Conservation (phyloP, 2,888 invertebrate species). For the Cheilosia impressa region DNA sequence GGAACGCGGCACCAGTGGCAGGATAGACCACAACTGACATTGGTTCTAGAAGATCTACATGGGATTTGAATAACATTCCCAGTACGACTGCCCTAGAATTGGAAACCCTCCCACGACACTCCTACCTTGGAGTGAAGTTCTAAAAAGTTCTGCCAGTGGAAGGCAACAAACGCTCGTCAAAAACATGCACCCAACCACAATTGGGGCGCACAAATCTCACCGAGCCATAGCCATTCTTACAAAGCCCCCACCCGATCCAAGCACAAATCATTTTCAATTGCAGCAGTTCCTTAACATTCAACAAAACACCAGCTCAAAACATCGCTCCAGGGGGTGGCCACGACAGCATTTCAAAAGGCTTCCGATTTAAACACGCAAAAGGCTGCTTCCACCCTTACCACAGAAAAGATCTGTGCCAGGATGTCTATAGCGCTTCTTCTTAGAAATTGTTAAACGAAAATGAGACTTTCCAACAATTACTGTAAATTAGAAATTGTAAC, state of each 20-base stretch:
- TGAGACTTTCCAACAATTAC: neutral
- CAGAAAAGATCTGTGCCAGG: neutral
- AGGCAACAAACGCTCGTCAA: no score
- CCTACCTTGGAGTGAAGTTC: no score
- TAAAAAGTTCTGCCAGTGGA: no score
- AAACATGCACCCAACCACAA: no score
- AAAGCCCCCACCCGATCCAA: neutral
- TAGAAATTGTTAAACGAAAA: neutral
- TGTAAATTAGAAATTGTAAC: slow-evolving; percentile 1
- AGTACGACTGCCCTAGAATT: no score
- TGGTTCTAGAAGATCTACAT: no score
- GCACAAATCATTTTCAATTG: slow-evolving; percentile 9
- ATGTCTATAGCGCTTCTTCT: neutral
- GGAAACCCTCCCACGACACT: no score
- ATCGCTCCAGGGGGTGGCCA: neutral
- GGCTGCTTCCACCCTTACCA: slow-evolving; percentile 4
- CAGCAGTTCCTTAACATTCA: neutral
- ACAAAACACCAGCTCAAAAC: neutral
- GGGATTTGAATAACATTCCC: no score
- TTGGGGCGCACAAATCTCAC: no score
- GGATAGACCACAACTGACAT: no score
- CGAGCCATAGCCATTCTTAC: no score
- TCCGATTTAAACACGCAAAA: slow-evolving; percentile 16
- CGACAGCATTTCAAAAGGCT: slow-evolving; percentile 13
- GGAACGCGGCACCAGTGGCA: no score